Conservation (phyloP, 2,797 vertebrate genomes). For the Acanthornis magna region DNA sequence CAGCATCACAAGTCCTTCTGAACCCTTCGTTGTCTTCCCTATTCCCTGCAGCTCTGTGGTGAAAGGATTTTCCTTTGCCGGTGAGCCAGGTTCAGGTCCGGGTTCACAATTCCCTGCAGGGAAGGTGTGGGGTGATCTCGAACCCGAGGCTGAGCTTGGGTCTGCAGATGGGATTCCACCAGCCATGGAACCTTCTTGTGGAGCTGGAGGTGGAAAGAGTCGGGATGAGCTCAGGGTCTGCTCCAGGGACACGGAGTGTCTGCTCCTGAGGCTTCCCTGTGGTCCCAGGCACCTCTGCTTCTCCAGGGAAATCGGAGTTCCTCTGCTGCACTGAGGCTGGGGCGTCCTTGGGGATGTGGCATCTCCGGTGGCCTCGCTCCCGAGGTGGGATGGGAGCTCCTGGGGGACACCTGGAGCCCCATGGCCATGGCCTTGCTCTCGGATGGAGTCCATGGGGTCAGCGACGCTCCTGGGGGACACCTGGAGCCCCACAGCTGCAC, state of each 20-base stretch:
- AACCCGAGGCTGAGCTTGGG: neutral
- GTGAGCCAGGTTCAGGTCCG: too few relatives aligned
- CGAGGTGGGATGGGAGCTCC: neutral
- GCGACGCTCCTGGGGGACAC: too few relatives aligned
- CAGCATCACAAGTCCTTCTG: neutral
- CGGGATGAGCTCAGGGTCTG: neutral
- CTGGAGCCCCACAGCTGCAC: neutral
- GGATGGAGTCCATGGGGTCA: too few relatives aligned
- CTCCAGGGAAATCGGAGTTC: neutral
- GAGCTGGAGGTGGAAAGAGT: neutral
- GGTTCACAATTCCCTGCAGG: neutral
- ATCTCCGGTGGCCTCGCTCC: neutral
- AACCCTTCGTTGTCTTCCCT: neutral
- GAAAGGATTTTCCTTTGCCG: neutral
- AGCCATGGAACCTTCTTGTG: rapidly evolving
- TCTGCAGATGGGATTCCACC: neutral
- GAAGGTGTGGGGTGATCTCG: neutral
- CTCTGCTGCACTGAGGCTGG: neutral
- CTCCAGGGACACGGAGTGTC: too few relatives aligned
- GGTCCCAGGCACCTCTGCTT: neutral
- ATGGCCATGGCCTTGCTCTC: neutral
- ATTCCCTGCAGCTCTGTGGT: neutral
- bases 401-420: neutral
- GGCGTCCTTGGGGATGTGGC: neutral
- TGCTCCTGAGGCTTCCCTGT: too few relatives aligned